Evolutionary conservation across 2,113 vertebrate genomes (phyloP).

Genomic region (Hucho hucho): DNA sequence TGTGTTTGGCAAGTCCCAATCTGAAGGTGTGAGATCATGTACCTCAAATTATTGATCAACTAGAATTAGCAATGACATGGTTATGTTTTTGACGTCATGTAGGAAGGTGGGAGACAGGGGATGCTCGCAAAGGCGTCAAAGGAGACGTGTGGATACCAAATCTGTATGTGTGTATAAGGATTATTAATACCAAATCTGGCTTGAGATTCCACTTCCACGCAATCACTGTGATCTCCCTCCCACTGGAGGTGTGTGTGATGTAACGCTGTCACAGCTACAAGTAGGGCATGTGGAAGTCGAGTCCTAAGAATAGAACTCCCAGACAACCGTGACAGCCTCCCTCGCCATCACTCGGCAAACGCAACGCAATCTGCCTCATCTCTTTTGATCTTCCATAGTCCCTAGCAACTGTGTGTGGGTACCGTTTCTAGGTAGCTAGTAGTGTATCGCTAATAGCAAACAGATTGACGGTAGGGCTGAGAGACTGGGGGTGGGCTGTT

Average conservation of each 20-base stretch:
- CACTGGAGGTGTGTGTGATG: constrained; percentile 22
- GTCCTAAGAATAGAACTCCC: constrained; percentile 62
- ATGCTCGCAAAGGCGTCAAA: constrained; percentile 30
- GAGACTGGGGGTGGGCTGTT: constrained; percentile 61
- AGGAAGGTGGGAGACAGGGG: not conserved
- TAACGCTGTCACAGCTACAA: constrained; percentile 41
- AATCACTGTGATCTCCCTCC: constrained; percentile 40
- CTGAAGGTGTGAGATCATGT: too few relatives aligned
- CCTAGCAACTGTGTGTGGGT: constrained; percentile 68
- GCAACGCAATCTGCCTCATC: constrained; percentile 57
- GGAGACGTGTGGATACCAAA: constrained; percentile 46
- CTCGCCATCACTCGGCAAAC: constrained; percentile 62
- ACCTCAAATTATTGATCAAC: too few relatives aligned
- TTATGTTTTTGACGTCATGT: too few relatives aligned
- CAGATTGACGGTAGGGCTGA: constrained; percentile 57
- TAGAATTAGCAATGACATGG: too few relatives aligned
- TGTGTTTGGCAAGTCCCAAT: too few relatives aligned
- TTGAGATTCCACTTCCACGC: constrained; percentile 55
- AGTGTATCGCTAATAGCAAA: constrained; percentile 19
- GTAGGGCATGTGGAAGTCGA: constrained; percentile 66
- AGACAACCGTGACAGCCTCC: constrained; percentile 57
- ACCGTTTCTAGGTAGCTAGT: constrained; percentile 5
- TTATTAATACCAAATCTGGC: constrained; percentile 52
- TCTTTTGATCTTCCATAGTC: constrained; percentile 39
- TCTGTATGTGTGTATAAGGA: not conserved